These are phyloP conservation scores for Protosalanx chinensis DNA, from an alignment of 2,797 vertebrate genomes.

Conservation along the genomic window DNA sequence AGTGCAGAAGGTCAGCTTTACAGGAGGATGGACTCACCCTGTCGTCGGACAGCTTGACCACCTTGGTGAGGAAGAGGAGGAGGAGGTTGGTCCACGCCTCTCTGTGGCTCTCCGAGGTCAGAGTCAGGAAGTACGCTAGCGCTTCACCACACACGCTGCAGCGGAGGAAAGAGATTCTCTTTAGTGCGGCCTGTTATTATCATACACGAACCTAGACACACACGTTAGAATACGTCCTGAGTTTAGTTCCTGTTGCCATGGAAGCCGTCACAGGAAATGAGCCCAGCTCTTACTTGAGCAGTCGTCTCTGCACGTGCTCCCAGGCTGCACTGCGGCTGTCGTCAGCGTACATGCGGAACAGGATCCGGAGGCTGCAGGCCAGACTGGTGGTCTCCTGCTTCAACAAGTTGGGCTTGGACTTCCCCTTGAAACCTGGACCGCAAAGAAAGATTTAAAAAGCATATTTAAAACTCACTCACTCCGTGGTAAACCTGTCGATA, in stretches of 20 bases:
- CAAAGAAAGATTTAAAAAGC: too few species aligned
- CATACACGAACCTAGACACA: too few species aligned
- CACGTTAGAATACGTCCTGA: too few species aligned
- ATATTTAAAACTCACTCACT: too few species aligned
- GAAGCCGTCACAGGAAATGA: neutral
- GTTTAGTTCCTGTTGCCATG: neutral
- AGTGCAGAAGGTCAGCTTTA: neutral
- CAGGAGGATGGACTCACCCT: constrained; percentile 67
- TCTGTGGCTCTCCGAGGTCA: constrained; percentile 85
- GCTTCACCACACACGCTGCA: constrained; percentile 84
- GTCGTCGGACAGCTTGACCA: constrained; percentile 85
- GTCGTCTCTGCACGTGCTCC: constrained; percentile 83
- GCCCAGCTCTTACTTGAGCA: constrained; percentile 76
- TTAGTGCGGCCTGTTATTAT: too few species aligned
- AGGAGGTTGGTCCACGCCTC: constrained; percentile 89
- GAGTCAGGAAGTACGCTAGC: constrained; percentile 83
- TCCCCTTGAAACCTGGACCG: constrained; percentile 82
- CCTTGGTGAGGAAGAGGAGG: constrained; percentile 85
- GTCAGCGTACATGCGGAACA: constrained; percentile 88
- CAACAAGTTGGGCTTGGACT: constrained; percentile 87
- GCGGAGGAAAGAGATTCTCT: neutral
- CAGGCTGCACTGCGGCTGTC: constrained; percentile 77
- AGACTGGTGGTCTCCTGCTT: constrained; percentile 89
- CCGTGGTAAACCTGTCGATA: too few species aligned
- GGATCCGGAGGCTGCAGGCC: constrained; percentile 83